These are phyloP conservation scores for Aegotheles bennettii DNA, from an alignment of 2,113 vertebrate genomes.

Conservation along the genomic window DNA sequence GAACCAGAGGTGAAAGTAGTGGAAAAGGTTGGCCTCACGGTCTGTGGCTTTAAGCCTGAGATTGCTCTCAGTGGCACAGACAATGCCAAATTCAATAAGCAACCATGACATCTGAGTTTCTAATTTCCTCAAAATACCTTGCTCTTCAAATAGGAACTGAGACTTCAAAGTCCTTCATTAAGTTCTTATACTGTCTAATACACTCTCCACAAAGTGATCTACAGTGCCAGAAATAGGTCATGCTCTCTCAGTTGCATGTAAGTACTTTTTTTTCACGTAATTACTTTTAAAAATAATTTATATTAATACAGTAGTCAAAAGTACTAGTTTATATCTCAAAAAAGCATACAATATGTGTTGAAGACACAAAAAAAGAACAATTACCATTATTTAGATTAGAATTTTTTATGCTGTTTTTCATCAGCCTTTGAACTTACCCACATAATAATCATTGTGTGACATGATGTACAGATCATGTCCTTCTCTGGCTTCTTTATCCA, in stretches of 20 bases:
- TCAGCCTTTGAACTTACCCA: conserved; percentile 42
- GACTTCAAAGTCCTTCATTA: neutral
- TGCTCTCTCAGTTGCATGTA: neutral
- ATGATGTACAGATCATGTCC: conserved; percentile 74
- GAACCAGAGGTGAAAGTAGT: neutral
- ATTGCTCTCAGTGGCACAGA: neutral
- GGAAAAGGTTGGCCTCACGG: neutral
- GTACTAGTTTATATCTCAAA: neutral
- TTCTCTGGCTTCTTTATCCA: conserved; percentile 72
- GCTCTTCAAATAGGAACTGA: neutral
- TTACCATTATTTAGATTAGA: neutral
- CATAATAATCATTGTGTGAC: conserved; percentile 80
- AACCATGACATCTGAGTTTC: neutral
- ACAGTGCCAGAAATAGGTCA: neutral
- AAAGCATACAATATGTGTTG: neutral
- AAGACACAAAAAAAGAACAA: neutral
- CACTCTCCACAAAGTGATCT: neutral
- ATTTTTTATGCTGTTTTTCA: neutral
- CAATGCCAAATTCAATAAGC: neutral
- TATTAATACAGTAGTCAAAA: neutral
- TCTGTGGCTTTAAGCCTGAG: neutral
- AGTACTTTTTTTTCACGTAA: neutral
- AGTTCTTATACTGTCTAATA: neutral
- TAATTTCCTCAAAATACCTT: neutral
- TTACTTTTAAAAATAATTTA: neutral